Base-by-base conservation (phyloP, 2,113 vertebrate species). In the Synchiropus splendidus region DNA sequence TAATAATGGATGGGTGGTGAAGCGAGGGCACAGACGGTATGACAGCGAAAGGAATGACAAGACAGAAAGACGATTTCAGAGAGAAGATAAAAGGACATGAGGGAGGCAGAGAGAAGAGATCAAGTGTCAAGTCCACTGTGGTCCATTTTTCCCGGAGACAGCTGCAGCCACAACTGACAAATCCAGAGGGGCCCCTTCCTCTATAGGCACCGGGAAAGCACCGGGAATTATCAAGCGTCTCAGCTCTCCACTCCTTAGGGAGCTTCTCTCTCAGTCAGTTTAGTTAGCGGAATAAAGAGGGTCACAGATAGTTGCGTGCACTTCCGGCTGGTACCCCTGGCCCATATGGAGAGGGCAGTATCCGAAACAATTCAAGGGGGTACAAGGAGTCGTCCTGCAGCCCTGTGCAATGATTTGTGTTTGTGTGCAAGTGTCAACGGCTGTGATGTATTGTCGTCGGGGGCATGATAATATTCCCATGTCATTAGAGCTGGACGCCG, bases 81-180 rank as follows among this genome's bases (percentile, higher is more conserved):
- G 46, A 31, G 8, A 21, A 68, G 75, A 79, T 67, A 79, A 72
- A 74, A 74, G 67, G 58, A 65, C 41, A 43, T 64, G 56, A 69
- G 51, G 69, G 58, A 56, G 58, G 65, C 34, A 58, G 69, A 66
- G 72, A 59, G 9, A 54, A 61, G 63, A 54, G 76, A 79, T 82
- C 77, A 79, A 72, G 61, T 79, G 74, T 82, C 79, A 78, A 57
- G 77, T 78, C 74, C 70, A 78, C 77, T 77, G 67, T 79, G 74
- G 77, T 82, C 77, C 77, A 79, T 78, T 79, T 76, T 76, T 71
- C 77, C 74, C 64, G 2, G 68, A 79, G 77, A 82, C 79, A 82
- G 77, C 79, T 79, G 77, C 79, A 79, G 75, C 77, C 72, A 72
- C 76, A 78, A 75, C 76, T 79, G 79, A 76, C 79, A 81, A 78